Conservation (phyloP, 2,113 vertebrate species). For the Trematomus loennbergii region DNA sequence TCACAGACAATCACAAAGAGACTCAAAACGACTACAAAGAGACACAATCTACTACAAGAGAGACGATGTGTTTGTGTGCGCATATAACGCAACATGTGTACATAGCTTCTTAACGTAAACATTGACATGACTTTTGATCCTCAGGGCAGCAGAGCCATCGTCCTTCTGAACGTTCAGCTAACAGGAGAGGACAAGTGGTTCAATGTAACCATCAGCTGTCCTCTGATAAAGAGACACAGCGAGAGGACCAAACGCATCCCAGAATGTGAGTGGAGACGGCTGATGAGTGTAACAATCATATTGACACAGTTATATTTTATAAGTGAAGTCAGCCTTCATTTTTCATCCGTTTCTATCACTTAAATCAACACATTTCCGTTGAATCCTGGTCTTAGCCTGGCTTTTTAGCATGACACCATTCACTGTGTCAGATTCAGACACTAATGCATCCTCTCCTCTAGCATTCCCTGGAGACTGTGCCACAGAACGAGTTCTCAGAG, state of each 20-base stretch:
- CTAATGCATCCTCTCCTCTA: constrained; percentile 10
- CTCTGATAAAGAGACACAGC: constrained; percentile 50
- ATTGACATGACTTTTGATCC: constrained; percentile 12
- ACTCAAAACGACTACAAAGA: too few relatives aligned
- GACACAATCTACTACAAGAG: too few relatives aligned
- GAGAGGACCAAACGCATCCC: background rate
- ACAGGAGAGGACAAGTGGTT: constrained; percentile 59
- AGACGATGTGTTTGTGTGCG: too few relatives aligned
- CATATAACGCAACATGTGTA: too few relatives aligned
- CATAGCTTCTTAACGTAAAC: background rate
- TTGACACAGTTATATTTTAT: background rate
- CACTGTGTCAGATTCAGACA: background rate
- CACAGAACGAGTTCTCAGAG: constrained; percentile 30
- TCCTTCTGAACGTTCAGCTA: constrained; percentile 75
- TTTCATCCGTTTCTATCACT: background rate
- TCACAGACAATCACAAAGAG: too few relatives aligned
- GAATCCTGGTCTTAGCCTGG: background rate
- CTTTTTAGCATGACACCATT: background rate
- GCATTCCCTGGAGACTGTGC: constrained; percentile 56
- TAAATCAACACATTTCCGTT: background rate
- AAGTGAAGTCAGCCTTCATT: background rate
- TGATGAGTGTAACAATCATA: background rate
- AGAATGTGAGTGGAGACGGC: constrained; percentile 58
- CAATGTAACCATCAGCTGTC: constrained; percentile 77
- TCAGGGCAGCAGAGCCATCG: constrained; percentile 62